phyloP scores from a whole-genome alignment of 2,113 vertebrate species.

The Chionis minor region DNA sequence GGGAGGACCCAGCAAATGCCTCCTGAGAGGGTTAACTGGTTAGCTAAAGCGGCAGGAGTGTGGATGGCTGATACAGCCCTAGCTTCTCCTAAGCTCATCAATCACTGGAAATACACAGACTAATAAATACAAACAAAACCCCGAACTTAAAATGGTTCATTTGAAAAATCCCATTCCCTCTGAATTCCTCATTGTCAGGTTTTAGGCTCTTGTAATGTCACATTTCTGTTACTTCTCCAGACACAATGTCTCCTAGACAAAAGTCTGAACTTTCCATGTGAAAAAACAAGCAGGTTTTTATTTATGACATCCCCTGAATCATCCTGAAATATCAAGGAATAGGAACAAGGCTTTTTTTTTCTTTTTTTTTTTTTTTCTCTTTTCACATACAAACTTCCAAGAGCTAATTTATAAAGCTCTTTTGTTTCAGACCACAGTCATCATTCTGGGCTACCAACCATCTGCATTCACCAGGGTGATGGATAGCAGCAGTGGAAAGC shows the following conservation, averaged over 20 bases:
- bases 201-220: not conserved
- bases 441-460: not conserved
- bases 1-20: not conserved
- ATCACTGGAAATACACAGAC: not conserved
- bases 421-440: not conserved
- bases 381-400: slow-evolving; percentile 10
- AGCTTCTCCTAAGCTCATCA: not conserved
- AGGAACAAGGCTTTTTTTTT: not conserved
- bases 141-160: not conserved
- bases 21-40: not conserved
- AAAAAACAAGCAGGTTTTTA: slow-evolving; percentile 14
- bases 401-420: slow-evolving; percentile 25
- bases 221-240: not conserved
- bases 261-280: not conserved
- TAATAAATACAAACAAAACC: not conserved
- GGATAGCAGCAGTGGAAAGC: not conserved
- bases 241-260: not conserved
- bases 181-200: not conserved
- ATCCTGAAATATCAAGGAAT: slow-evolving; percentile 19
- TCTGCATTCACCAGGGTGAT: not conserved
- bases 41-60: not conserved
- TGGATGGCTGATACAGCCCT: not conserved
- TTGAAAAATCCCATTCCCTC: not conserved
- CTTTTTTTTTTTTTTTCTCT: not conserved
- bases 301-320: slow-evolving; percentile 15